These are phyloP conservation scores for Pseudeuparius sepicola DNA, from an alignment of 2,888 invertebrate genomes.

Conservation along the genomic window DNA sequence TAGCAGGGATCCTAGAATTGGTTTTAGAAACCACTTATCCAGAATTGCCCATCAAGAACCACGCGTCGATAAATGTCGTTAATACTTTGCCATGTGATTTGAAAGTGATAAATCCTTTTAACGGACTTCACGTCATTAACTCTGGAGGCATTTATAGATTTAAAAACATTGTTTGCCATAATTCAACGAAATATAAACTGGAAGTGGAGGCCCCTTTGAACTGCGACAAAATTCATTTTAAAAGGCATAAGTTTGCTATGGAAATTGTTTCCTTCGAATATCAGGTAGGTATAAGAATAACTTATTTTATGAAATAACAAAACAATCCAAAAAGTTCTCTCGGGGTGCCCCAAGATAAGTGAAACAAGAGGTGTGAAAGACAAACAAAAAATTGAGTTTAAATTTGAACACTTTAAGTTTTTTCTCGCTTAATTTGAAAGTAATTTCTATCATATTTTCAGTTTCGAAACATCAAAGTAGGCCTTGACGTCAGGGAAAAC, in stretches of 20 bases:
- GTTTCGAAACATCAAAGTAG: too few relatives aligned
- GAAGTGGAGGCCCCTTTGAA: constrained; percentile 31
- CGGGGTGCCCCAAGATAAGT: too few relatives aligned
- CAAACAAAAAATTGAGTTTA: too few relatives aligned
- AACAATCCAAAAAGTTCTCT: too few relatives aligned
- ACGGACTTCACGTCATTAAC: constrained; percentile 27
- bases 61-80: constrained; percentile 48
- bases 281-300: constrained; percentile 25
- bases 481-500: too few relatives aligned
- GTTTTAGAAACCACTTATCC: constrained; percentile 40
- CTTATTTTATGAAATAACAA: background rate
- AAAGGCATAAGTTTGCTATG: constrained; percentile 27
- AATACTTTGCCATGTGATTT: constrained; percentile 54
- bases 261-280: constrained; percentile 30
- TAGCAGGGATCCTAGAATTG: constrained; percentile 50
- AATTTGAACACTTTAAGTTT: constrained; percentile 5
- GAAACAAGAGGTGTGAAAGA: too few relatives aligned
- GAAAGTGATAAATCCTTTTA: constrained; percentile 33
- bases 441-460: too few relatives aligned
- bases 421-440: too few relatives aligned
- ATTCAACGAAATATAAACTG: constrained; percentile 32
- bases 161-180: constrained; percentile 33
- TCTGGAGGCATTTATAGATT: constrained; percentile 31
- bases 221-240: constrained; percentile 33
- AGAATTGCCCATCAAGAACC: constrained; percentile 33